Conservation (phyloP, 2,888 invertebrate species). For the Epinotia bilunana region DNA sequence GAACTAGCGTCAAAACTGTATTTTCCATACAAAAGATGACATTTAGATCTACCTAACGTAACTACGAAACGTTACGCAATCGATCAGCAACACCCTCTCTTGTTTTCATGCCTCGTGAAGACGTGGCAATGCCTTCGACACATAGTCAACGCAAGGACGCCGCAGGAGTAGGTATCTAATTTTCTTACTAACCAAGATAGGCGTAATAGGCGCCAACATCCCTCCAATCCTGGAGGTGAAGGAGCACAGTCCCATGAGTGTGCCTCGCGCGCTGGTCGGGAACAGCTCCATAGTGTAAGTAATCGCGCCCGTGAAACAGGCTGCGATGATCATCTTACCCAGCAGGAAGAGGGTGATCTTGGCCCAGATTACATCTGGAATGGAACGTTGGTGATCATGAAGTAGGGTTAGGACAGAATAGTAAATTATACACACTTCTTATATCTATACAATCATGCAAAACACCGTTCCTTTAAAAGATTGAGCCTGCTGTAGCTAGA, state of each 20-base stretch:
- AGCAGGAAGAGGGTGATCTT: conserved; percentile 79
- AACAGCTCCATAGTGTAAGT: conserved; percentile 87
- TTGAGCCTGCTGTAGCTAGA: no score
- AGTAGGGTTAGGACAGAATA: neutral
- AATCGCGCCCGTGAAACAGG: conserved; percentile 85
- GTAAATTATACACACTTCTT: neutral
- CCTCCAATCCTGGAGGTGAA: conserved; percentile 85
- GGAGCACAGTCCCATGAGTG: conserved; percentile 84
- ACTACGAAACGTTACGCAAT: no score
- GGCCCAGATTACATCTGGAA: conserved; percentile 61
- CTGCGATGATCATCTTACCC: conserved; percentile 86
- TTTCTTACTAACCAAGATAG: conserved; percentile 71
- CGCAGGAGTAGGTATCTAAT: neutral
- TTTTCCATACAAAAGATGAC: no score
- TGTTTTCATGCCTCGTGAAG: no score
- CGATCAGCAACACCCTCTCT: no score
- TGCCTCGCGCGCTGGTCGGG: conserved; percentile 86
- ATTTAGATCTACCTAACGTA: no score
- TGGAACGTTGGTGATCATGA: neutral
- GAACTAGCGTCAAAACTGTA: no score
- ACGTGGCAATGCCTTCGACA: no score
- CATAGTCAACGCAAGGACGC: no score
- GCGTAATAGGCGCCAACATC: conserved; percentile 86
- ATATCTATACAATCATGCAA: no score
- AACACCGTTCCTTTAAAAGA: no score